phyloP scores from a whole-genome alignment of 2,888 invertebrate genomes.

The Melanostoma scalare region DNA sequence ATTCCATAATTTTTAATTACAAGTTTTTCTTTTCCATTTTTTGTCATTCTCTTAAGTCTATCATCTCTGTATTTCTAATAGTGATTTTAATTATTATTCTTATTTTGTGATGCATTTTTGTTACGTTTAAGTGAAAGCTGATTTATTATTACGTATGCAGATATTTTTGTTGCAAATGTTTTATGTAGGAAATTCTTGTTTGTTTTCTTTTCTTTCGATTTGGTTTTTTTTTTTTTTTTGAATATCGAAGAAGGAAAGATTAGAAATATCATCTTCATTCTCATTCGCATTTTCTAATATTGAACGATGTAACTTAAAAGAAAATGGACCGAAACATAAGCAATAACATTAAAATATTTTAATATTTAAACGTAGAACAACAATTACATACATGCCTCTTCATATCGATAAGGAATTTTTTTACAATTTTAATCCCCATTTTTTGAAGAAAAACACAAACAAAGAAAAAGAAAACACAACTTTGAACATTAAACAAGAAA shows the following conservation, averaged over 20 bases:
- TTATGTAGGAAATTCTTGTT: slow-evolving; percentile 52
- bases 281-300: slow-evolving; percentile 54
- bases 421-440: slow-evolving; percentile 52
- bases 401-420: slow-evolving; percentile 65
- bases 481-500: neutral
- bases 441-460: slow-evolving; percentile 1
- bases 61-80: neutral
- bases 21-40: slow-evolving; percentile 22
- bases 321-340: slow-evolving; percentile 64
- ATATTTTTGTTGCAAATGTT: slow-evolving; percentile 64
- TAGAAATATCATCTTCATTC: slow-evolving; percentile 21
- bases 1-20: slow-evolving; percentile 49
- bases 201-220: slow-evolving; percentile 10
- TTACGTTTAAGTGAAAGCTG: slow-evolving; percentile 46
- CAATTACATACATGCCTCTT: slow-evolving; percentile 56
- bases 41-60: slow-evolving; percentile 5
- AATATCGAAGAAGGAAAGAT: slow-evolving; percentile 2
- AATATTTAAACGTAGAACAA: slow-evolving; percentile 41
- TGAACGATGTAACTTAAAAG: slow-evolving; percentile 32
- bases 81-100: neutral
- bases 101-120: slow-evolving; percentile 59
- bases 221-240: neutral
- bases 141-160: slow-evolving; percentile 14
- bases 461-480: slow-evolving; percentile 4
- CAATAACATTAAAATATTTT: slow-evolving; percentile 52